These are phyloP conservation scores for Tinamus guttatus DNA, from an alignment of 2,113 vertebrate genomes.

Conservation along the genomic window DNA sequence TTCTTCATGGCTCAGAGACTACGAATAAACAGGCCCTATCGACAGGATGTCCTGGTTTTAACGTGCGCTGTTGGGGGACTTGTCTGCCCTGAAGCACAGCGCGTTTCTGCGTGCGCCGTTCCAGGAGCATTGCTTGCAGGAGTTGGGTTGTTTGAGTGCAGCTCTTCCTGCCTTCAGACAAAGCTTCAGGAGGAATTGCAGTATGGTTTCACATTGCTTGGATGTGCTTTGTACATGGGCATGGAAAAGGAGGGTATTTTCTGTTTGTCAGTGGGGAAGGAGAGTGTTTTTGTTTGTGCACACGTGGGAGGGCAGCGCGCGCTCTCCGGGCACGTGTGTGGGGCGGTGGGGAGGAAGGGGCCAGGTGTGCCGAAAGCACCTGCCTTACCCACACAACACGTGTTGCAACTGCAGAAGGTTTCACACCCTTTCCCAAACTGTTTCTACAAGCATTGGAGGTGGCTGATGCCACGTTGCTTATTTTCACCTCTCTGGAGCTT, in stretches of 20 bases:
- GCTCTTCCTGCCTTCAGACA: neutral
- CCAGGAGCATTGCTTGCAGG: neutral
- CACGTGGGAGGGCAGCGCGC: neutral
- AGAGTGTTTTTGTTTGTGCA: neutral
- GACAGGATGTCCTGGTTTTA: constrained; percentile 52
- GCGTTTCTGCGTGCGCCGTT: neutral
- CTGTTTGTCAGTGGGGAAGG: neutral
- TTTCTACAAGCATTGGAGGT: neutral
- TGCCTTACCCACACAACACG: neutral
- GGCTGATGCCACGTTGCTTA: neutral
- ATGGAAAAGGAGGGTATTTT: neutral
- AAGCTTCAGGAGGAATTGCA: neutral
- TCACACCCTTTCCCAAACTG: neutral
- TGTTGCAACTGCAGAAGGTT: neutral
- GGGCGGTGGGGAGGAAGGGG: no score
- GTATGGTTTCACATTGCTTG: neutral
- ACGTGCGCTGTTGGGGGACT: constrained; percentile 20
- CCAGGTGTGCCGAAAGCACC: neutral
- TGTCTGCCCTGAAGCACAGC: neutral
- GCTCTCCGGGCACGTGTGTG: no score
- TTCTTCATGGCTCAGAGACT: constrained; percentile 51
- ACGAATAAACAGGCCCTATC: constrained; percentile 29
- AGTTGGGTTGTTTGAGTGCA: neutral
- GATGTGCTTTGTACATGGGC: neutral
- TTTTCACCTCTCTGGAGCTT: neutral